phyloP scores from a whole-genome alignment of 1,140 invertebrate species.

The Lordiphosa stackelbergi region DNA sequence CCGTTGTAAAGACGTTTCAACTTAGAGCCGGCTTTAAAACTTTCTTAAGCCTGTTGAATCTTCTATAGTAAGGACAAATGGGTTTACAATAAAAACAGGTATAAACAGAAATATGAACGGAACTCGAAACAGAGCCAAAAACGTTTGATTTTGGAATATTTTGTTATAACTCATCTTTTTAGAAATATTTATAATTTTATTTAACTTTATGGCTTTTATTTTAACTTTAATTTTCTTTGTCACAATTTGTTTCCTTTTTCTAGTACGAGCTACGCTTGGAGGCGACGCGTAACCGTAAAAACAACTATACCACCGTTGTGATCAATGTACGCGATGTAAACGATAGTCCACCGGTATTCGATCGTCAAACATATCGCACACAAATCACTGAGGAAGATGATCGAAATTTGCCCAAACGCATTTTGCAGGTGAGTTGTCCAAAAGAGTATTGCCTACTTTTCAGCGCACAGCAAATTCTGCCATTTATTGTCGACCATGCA shows the following conservation, averaged over 20 bases:
- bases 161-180: too few relatives aligned
- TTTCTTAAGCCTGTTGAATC: too few relatives aligned
- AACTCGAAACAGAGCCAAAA: too few relatives aligned
- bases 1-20: too few relatives aligned
- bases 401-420: slow-evolving; percentile 81
- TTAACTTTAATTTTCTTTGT: neutral
- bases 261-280: slow-evolving; percentile 82
- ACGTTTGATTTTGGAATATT: too few relatives aligned
- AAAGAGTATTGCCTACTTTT: slow-evolving; percentile 23
- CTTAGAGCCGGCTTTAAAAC: too few relatives aligned
- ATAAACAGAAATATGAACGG: too few relatives aligned
- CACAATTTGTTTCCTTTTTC: neutral
- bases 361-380: slow-evolving; percentile 82
- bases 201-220: neutral
- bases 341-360: slow-evolving; percentile 82
- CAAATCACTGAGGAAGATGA: slow-evolving; percentile 84
- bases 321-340: slow-evolving; percentile 83
- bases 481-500: slow-evolving; percentile 31
- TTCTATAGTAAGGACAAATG: too few relatives aligned
- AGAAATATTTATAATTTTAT: too few relatives aligned
- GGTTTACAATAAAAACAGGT: too few relatives aligned
- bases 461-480: slow-evolving; percentile 2
- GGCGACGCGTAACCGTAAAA: slow-evolving; percentile 82
- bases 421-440: slow-evolving; percentile 79
- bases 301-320: slow-evolving; percentile 82